Evolutionary conservation across 2,888 invertebrate species (phyloP).

Genomic region (Drosophila nigricruria): DNA sequence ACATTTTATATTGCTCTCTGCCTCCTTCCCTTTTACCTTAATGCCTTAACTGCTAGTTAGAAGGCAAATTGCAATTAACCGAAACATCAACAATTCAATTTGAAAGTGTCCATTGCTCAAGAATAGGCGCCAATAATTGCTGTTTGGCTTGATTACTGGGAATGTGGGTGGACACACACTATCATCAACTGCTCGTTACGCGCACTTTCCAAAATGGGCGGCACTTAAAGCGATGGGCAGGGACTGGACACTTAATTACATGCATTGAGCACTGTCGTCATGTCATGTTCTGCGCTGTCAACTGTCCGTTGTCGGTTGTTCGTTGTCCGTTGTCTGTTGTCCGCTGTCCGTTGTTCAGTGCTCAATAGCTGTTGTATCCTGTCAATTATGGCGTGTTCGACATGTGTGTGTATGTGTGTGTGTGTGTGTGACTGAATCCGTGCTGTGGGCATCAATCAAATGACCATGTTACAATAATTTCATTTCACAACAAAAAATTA

Average conservation of each 20-base stretch:
- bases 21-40: neutral
- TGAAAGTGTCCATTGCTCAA: neutral
- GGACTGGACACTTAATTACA: constrained; percentile 72
- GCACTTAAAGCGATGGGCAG: constrained; percentile 66
- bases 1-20: neutral
- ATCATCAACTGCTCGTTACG: constrained; percentile 45
- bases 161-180: constrained; percentile 12
- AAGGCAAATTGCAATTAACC: neutral
- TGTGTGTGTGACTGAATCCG: constrained; percentile 3
- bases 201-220: constrained; percentile 41
- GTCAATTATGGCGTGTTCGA: constrained; percentile 73
- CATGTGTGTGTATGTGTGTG: constrained; percentile 32
- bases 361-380: constrained; percentile 39
- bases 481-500: constrained; percentile 68
- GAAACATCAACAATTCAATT: constrained; percentile 1
- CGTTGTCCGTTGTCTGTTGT: neutral
- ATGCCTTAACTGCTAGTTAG: neutral
- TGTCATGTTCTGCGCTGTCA: constrained; percentile 41
- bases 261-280: constrained; percentile 39
- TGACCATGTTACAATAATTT: constrained; percentile 72
- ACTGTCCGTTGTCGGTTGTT: constrained; percentile 6
- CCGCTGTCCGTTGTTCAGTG: constrained; percentile 1
- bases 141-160: constrained; percentile 31
- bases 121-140: constrained; percentile 23
- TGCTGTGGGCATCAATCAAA: constrained; percentile 70